Evolutionary conservation across 2,113 vertebrate genomes (phyloP), one percentile per base, ranked within the genome.

Genomic region (Dicerorhinus sumatrensis): DNA sequence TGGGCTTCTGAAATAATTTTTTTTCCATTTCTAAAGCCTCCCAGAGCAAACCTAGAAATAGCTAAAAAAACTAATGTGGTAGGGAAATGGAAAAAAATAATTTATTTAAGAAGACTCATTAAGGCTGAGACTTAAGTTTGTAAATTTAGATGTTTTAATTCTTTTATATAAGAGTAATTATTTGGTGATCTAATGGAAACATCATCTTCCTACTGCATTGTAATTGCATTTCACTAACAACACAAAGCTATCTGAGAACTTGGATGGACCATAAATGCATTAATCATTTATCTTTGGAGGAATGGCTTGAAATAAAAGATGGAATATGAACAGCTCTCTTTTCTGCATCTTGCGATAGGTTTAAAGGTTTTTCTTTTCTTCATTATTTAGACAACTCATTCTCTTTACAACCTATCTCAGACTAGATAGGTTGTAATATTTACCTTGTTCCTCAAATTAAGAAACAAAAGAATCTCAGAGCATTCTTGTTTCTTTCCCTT

Each of bases 101-200:
- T 76, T 70, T 72, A 63, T 63, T 77, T 51, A 63, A 31, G 3
- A 12, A 75, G 23, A 91, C 6, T 91, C 51, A 94, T 92, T 94
- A 82, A 83, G 16, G 29, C 62, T 83, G 21, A 62, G 46, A 70
- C 8, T 54, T 80, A 70, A 33, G 5, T 94, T 95, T 79, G 29
- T 87, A 84, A 96, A 82, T 83, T 89, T 31, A 56, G 8, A 82
- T 54, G 36, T 92, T 85, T 86, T 81, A 89, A 93, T 93, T 83
- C 0, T 56, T 88, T 95, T 82, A n/a, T 63, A 33, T 27, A 16
- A 65, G 14, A 73, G 6, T 75, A 85, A 77, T 77, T 95, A 65
- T 85, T 82, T 75, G 29, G 6, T 25, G 54, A 84, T 76, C 39
- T 81, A 69, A 76, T 65, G 29, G 60, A 91, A 91, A 62, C 10